phyloP scores from a whole-genome alignment of 2,797 vertebrate genomes.

The Falco peregrinus region DNA sequence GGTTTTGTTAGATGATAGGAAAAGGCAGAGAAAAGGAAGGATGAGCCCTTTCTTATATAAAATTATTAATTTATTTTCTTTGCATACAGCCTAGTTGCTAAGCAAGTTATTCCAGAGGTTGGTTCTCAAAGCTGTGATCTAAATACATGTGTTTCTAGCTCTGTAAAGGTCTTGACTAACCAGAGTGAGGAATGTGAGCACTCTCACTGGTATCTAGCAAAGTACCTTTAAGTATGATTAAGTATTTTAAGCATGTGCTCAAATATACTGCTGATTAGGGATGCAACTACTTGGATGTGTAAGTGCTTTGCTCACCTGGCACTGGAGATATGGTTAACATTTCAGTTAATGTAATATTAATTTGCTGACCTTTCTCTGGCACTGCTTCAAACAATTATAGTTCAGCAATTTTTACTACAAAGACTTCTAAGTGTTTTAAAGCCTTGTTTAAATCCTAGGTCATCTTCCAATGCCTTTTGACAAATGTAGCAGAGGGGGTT shows the following conservation, averaged over 20 bases:
- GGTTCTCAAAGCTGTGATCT: slow-evolving; percentile 30
- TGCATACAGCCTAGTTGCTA: background rate
- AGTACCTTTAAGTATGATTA: slow-evolving; percentile 19
- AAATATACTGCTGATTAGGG: background rate
- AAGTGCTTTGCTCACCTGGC: background rate
- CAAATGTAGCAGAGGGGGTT: background rate
- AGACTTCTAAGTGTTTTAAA: background rate
- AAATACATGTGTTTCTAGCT: slow-evolving; percentile 57
- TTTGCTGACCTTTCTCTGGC: slow-evolving; percentile 1
- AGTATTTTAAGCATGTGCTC: slow-evolving; percentile 18
- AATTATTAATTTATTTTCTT: background rate
- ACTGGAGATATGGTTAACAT: background rate
- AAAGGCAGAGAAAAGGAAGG: background rate
- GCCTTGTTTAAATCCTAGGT: background rate
- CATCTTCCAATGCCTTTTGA: background rate
- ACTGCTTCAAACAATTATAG: background rate
- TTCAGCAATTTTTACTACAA: background rate
- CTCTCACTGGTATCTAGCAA: slow-evolving; percentile 1
- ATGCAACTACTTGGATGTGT: background rate
- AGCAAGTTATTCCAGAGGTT: slow-evolving; percentile 46
- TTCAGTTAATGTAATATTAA: background rate
- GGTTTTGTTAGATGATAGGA: background rate
- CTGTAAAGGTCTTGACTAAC: slow-evolving; percentile 8
- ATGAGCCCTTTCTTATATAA: background rate
- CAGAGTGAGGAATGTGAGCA: background rate